Conservation (phyloP, 2,797 vertebrate genomes). For the Peromyscus eremicus region DNA sequence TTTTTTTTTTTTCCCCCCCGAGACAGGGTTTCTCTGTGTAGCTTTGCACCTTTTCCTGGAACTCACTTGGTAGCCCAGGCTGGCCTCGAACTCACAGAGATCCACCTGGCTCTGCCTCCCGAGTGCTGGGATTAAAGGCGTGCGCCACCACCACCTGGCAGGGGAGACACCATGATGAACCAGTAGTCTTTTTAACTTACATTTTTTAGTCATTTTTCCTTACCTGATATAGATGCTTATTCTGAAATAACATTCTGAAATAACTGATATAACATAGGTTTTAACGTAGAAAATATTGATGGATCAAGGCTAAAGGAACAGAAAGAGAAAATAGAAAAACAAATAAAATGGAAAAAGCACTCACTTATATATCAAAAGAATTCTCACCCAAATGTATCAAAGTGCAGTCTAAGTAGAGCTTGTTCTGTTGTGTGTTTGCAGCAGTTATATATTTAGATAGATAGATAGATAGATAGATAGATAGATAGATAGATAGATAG, state of each 20-base stretch:
- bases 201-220: conserved; percentile 13
- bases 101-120: too few species aligned
- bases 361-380: not conserved
- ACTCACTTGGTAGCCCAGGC: too few species aligned
- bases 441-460: not conserved
- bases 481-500: not conserved
- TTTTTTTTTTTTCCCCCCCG: too few species aligned
- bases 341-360: not conserved
- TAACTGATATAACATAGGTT: not conserved
- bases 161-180: too few species aligned
- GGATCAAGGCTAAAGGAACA: not conserved
- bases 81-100: too few species aligned
- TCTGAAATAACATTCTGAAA: too few species aligned
- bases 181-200: not conserved
- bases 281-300: not conserved
- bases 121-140: too few species aligned
- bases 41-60: too few species aligned
- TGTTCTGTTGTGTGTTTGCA: not conserved
- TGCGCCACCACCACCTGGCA: too few species aligned
- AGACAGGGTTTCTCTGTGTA: too few species aligned
- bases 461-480: not conserved
- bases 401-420: not conserved
- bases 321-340: conserved; percentile 29
- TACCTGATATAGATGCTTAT: not conserved
- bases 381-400: not conserved